A percentile compares a stretch with the other conserved stretches of the same genome.
These are phyloP conservation scores for Nixonia krombeini DNA, from an alignment of 1,140 invertebrate genomes.

Conservation along the genomic window DNA sequence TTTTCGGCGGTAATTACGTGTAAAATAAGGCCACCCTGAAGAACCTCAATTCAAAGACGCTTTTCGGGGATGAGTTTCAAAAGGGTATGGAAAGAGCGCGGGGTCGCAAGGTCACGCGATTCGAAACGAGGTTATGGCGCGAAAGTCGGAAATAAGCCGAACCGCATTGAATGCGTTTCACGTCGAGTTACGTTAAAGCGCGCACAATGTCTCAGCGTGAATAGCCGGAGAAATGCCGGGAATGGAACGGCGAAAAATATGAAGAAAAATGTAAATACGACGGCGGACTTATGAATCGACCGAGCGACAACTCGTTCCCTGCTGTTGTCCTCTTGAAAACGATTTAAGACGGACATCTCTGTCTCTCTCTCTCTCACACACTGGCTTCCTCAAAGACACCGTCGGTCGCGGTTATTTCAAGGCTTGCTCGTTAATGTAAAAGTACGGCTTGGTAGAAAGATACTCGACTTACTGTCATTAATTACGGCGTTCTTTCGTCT, in stretches of 20 bases:
- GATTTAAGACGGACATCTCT: slow-evolving; percentile 12
- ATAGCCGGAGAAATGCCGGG: neutral
- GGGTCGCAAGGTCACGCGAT: no score
- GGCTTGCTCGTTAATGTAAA: slow-evolving; percentile 14
- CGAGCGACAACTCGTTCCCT: slow-evolving; percentile 40
- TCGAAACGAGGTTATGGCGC: no score
- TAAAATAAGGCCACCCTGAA: no score
- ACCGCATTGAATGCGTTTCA: no score
- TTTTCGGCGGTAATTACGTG: no score
- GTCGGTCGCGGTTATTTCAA: slow-evolving; percentile 38
- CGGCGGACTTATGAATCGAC: slow-evolving; percentile 28
- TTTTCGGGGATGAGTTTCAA: no score
- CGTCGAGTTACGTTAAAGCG: no score
- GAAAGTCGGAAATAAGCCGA: no score
- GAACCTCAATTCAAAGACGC: no score
- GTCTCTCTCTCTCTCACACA: no score
- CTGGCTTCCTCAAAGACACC: slow-evolving; percentile 39
- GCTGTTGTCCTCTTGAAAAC: slow-evolving; percentile 41
- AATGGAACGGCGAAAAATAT: neutral
- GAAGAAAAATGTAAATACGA: neutral
- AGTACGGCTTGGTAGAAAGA: slow-evolving; percentile 20
- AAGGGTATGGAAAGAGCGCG: no score
- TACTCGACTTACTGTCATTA: slow-evolving; percentile 29
- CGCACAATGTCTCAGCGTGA: no score
- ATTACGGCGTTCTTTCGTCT: slow-evolving; percentile 36